Base-by-base conservation (phyloP, 2,888 invertebrate genomes). In the Pyrochroa serraticornis region DNA sequence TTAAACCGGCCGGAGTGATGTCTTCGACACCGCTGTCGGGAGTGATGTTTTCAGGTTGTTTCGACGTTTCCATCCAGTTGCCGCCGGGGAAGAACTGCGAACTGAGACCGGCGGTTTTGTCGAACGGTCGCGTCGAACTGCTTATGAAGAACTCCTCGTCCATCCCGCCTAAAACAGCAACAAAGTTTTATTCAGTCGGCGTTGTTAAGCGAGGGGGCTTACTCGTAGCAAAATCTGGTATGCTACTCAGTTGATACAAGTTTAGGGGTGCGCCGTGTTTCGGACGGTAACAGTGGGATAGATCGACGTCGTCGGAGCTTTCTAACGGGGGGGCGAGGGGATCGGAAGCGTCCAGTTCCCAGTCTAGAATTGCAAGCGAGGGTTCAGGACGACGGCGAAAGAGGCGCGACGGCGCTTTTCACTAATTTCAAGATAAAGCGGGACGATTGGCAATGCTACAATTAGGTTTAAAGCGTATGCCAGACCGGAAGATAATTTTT, bases 11-110 rank as follows among this genome's bases (percentile, higher is more conserved):
- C 30, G 67, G 85, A 0, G 85, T 85, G 35, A 84, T 79, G 62
- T 86, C 86, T 69, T 86, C 85, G 1, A 85, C 83, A 12, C 85
- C 86, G 13, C 85, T 85, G 68, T 86, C 86, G 0, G 86, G 86
- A 0, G 86, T 86, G 6, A 83, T 82, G 72, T 84, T 80, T 36
- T 77, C 77, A 31, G 75, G 72, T 62, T 53, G 65, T 68, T 70
- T 41, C 69, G 75, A 48, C 69, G 73, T 45, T 71, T 77, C 37
- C 67, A 77, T 35, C 74, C 76, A 76, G 38, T 62, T 58, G 47
- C 89, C 89, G 47, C 89, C 89, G 34, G 89, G 89, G 81, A 89
- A 89, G 81, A 89, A 89, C 78, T 89, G 88, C 72, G 87, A 88
- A 58, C 83, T 83, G 38, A 83, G 75, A 70, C 82, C 82, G 63